These are phyloP conservation scores for Erebia aethiops DNA, from an alignment of 2,888 invertebrate genomes.

Conservation along the genomic window DNA sequence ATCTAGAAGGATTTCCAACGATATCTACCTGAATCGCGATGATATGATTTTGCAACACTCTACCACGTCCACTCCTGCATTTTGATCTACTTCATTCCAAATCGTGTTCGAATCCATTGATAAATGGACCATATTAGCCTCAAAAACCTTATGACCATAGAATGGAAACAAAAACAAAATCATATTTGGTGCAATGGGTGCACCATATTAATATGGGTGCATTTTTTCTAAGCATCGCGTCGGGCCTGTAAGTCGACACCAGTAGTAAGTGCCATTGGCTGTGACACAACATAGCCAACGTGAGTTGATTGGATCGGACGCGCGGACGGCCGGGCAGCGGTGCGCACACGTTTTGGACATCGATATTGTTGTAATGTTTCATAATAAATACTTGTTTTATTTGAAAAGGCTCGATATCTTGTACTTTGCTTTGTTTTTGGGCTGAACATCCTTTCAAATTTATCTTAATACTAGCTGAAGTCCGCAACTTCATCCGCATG, in stretches of 20 bases:
- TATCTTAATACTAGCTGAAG: not conserved
- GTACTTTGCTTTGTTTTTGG: not conserved
- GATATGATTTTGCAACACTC: too few species aligned
- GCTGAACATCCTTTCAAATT: not conserved
- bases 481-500: too few species aligned
- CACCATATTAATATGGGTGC: slow-evolving; percentile 28
- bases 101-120: not conserved
- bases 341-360: slow-evolving; percentile 50
- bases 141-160: slow-evolving; percentile 4
- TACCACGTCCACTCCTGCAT: too few species aligned
- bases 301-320: slow-evolving; percentile 61
- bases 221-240: slow-evolving; percentile 32
- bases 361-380: slow-evolving; percentile 42
- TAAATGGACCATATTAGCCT: not conserved
- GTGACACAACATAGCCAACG: slow-evolving; percentile 65
- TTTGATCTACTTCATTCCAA: not conserved
- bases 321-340: slow-evolving; percentile 51
- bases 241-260: slow-evolving; percentile 61
- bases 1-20: too few species aligned
- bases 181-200: slow-evolving; percentile 19
- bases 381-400: slow-evolving; percentile 23
- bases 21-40: too few species aligned
- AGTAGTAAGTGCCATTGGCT: slow-evolving; percentile 61
- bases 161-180: slow-evolving; percentile 14
- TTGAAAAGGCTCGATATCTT: slow-evolving; percentile 7